Conservation (phyloP, 2,113 vertebrate genomes). For the Chaetodon auriga region DNA sequence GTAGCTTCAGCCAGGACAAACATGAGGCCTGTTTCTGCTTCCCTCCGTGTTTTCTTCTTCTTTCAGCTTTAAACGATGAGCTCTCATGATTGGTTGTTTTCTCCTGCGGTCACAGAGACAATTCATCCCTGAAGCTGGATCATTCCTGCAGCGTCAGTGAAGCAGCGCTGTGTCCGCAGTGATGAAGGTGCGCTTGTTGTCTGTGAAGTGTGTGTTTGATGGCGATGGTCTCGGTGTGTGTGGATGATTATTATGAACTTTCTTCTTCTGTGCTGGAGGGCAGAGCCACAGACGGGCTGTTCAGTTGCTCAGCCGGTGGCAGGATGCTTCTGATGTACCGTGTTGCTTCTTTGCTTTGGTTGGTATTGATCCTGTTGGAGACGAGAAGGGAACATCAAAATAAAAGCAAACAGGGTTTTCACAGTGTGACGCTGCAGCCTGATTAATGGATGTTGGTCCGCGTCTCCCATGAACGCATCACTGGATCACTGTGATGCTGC, state of each 20-base stretch:
- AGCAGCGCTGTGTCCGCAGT: background rate
- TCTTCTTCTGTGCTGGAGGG: background rate
- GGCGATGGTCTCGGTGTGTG: background rate
- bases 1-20: background rate
- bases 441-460: too few relatives aligned
- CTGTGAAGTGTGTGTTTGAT: too few relatives aligned
- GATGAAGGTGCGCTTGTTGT: background rate
- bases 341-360: background rate
- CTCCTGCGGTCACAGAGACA: background rate
- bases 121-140: slow-evolving; percentile 1
- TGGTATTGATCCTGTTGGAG: too few relatives aligned
- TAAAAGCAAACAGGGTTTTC: background rate
- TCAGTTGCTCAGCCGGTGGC: background rate
- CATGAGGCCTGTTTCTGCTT: too few relatives aligned
- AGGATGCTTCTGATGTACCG: background rate
- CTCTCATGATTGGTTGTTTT: background rate
- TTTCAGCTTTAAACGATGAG: too few relatives aligned
- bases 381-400: background rate
- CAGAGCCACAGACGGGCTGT: background rate
- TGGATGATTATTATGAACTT: background rate
- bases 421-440: too few relatives aligned
- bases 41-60: too few relatives aligned
- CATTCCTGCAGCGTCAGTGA: background rate
- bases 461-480: too few relatives aligned
- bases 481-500: too few relatives aligned